phyloP scores from a whole-genome alignment of 2,888 invertebrate species.

The Drosophila engyochracea region DNA sequence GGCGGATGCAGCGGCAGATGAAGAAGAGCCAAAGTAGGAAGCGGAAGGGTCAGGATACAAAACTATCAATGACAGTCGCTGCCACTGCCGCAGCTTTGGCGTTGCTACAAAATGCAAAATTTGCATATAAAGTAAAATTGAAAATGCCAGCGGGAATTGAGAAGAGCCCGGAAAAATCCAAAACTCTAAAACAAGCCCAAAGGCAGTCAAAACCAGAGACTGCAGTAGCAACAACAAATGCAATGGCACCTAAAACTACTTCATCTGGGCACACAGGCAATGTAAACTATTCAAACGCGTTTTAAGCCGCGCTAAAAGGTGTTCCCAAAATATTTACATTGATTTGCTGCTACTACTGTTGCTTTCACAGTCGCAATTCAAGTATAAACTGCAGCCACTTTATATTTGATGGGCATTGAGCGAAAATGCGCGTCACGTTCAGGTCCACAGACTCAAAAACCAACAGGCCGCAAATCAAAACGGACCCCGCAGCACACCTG shows the following conservation, averaged over 20 bases:
- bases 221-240: conserved; percentile 25
- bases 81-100: conserved; percentile 35
- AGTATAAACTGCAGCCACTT: conserved; percentile 77
- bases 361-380: conserved; percentile 55
- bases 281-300: conserved; percentile 31
- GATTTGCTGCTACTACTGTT: conserved; percentile 47
- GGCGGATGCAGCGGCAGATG: not conserved
- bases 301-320: conserved; percentile 55
- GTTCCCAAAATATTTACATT: conserved; percentile 77
- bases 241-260: conserved; percentile 42
- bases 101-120: conserved; percentile 75
- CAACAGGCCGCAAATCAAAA: conserved; percentile 76
- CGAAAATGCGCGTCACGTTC: conserved; percentile 77
- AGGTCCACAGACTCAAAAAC: conserved; percentile 61
- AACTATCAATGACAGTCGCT: conserved; percentile 68
- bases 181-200: conserved; percentile 47
- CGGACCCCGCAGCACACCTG: conserved; percentile 36
- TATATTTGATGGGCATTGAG: conserved; percentile 74
- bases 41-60: conserved; percentile 33
- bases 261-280: conserved; percentile 30
- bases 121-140: conserved; percentile 81
- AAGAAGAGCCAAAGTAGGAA: not conserved
- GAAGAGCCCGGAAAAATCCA: conserved; percentile 50
- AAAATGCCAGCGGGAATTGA: conserved; percentile 71
- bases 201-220: conserved; percentile 42